These are phyloP conservation scores for Harpagoxenus sublaevis DNA, from an alignment of 2,888 invertebrate genomes.

Conservation along the genomic window DNA sequence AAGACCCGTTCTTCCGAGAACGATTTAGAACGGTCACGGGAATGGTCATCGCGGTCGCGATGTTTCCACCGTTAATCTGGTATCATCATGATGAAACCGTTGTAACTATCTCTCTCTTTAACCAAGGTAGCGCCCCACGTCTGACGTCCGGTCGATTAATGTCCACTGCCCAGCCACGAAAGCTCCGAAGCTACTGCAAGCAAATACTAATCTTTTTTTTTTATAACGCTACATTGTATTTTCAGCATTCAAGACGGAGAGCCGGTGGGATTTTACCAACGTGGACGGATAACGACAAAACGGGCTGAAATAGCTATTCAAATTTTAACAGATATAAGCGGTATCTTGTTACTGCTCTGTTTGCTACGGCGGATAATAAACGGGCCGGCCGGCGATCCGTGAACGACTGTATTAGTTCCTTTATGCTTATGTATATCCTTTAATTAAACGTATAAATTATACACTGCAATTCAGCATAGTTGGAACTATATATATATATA, in stretches of 20 bases:
- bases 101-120: conserved; percentile 12
- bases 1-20: conserved; percentile 16
- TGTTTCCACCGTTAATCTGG: conserved; percentile 12
- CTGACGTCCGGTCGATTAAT: conserved; percentile 33
- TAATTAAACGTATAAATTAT: conserved; percentile 15
- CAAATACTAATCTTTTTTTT: conserved; percentile 26
- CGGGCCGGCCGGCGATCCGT: too few species aligned
- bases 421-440: not conserved
- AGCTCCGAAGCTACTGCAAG: conserved; percentile 14
- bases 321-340: conserved; percentile 24
- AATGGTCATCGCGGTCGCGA: conserved; percentile 4
- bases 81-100: conserved; percentile 5
- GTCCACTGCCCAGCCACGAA: not conserved
- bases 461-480: not conserved
- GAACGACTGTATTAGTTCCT: not conserved
- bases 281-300: conserved; percentile 9
- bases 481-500: not conserved
- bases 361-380: not conserved
- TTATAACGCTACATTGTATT: not conserved
- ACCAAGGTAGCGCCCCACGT: not conserved
- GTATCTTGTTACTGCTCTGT: conserved; percentile 9
- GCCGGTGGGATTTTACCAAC: conserved; percentile 17
- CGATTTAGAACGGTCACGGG: conserved; percentile 12
- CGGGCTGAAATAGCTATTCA: conserved; percentile 8
- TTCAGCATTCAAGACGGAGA: not conserved